A percentile compares a stretch with the other conserved stretches of the same genome.
phyloP scores from a whole-genome alignment of 2,113 vertebrate genomes.

The Alectura lathami region DNA sequence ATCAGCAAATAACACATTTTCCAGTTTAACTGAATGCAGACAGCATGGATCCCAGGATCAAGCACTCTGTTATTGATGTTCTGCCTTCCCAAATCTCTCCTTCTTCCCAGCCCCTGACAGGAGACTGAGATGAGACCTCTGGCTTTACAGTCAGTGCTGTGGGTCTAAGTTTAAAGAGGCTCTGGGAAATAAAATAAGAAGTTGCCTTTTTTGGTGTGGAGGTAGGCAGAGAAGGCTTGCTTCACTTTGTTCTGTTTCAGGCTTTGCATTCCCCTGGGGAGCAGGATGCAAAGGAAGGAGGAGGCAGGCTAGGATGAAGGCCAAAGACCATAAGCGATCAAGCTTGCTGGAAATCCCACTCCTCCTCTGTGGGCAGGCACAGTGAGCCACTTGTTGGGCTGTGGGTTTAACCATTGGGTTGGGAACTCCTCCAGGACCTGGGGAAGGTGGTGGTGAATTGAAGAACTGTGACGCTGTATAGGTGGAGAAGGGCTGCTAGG shows the following conservation, averaged over 20 bases:
- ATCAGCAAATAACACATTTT: rapidly evolving
- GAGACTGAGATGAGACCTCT: not conserved
- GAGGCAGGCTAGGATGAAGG: not conserved
- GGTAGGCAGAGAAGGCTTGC: not conserved
- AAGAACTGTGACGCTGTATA: not conserved
- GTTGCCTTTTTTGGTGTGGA: not conserved
- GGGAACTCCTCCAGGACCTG: not conserved
- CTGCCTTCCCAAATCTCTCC: not conserved
- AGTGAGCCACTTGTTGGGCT: not conserved
- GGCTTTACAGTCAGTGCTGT: not conserved
- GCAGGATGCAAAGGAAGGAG: not conserved
- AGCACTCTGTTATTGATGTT: not conserved
- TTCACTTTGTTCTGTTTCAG: slow-evolving; percentile 18
- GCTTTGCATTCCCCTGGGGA: slow-evolving; percentile 3
- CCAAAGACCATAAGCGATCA: not conserved
- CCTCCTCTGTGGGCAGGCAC: not conserved
- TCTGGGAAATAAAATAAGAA: not conserved
- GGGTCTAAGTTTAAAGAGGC: not conserved
- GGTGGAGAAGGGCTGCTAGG: not conserved
- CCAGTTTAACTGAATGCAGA: not conserved
- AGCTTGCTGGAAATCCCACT: slow-evolving; percentile 17
- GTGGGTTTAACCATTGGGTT: not conserved
- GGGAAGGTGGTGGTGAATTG: not conserved
- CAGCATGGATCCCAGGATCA: not conserved
- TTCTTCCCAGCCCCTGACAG: not conserved